Evolutionary conservation across 2,888 invertebrate genomes (phyloP), one percentile per base, ranked within the genome.

Genomic region (Caenorhabditis sp.): DNA sequence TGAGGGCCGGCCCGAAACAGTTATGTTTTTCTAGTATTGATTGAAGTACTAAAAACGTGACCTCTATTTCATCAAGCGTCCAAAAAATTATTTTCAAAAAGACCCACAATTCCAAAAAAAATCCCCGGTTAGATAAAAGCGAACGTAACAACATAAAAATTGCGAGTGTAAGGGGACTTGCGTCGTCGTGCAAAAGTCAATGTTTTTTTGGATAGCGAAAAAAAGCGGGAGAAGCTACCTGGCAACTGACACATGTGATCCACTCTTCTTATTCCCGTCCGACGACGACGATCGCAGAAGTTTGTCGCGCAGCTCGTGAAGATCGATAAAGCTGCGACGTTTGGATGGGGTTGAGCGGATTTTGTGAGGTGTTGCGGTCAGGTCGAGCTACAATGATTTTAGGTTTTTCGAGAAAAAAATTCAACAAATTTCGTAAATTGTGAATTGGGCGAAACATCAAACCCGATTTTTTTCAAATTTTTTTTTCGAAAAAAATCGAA

Each of bases 311-410:
- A 87, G 65, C 62, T 87, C 87, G 59, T 81, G 81, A 78, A 87
- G 81, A 76, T 88, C 87, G 63, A 88, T 86, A 78, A 87, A 87
- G 27, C 82, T 82, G 21, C 87, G 81, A 8, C 86, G 81, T 64
- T 87, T 87, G 26, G 84, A 84, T 1, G 87, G 87, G 10, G 87
- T 87, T 31, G 86, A 84, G 14, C 87, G 86, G 54, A 87, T 87
- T 71, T 87, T 87, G 81, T 86, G 87, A 60, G 87, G 87, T 12
- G 87, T 88, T 6, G 87, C 87, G 1, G 87, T 87, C 50, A 87
- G 76, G 66, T 87, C 87, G 21, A 87, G 78, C 81, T 87, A 63
- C 17, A 58, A 19, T 26, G 23, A 53, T 23, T 23, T 19, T 8
- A 26, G 27, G 21, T 24, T 57, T 55, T 55, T 6, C 5, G 4